Percentiles rank a stretch among this genome's conserved stretches.
These are phyloP conservation scores for Melanotaenia trifasciata DNA, from an alignment of 2,797 vertebrate species.

Conservation along the genomic window DNA sequence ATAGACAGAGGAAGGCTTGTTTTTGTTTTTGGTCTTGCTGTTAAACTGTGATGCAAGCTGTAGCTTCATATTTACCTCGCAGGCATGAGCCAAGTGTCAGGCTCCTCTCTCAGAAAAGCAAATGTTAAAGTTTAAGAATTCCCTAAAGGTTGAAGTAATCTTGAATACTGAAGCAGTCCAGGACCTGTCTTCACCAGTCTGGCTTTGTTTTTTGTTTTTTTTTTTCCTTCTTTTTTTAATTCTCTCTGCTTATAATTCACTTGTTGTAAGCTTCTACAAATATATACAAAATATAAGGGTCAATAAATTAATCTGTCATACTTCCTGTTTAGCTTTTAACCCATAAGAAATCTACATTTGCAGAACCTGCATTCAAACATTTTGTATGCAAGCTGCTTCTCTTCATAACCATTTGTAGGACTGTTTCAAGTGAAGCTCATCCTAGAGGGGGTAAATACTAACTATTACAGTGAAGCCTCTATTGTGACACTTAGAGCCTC, in stretches of 20 bases:
- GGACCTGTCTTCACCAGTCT: background rate
- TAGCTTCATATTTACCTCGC: background rate
- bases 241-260: no score
- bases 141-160: background rate
- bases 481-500: constrained; percentile 37
- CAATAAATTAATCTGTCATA: no score
- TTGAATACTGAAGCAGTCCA: background rate
- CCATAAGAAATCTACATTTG: no score
- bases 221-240: no score
- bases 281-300: no score
- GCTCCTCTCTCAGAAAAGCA: background rate
- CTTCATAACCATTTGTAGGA: background rate
- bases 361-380: no score
- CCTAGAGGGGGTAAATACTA: background rate
- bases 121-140: background rate
- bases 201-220: no score
- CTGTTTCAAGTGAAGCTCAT: background rate
- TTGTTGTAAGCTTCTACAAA: no score
- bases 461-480: constrained; percentile 25
- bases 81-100: background rate
- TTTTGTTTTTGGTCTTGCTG: background rate
- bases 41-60: background rate
- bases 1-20: background rate
- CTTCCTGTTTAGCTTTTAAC: no score
- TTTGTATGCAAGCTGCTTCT: background rate